Conservation (phyloP, 2,888 invertebrate genomes). For the Mechanitis messenoides region DNA sequence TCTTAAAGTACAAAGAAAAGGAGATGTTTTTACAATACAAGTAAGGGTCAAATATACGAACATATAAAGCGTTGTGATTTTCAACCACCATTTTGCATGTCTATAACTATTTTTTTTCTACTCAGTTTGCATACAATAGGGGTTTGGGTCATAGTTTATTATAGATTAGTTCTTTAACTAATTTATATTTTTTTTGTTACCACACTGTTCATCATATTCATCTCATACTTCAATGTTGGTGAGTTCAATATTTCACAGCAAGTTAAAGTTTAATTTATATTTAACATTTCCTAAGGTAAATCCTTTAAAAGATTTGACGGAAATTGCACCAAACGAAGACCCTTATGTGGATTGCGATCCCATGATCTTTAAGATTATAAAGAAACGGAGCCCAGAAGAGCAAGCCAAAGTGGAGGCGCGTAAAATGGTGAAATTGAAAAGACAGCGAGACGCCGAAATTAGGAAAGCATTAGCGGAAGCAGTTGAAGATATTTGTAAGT, state of each 20-base stretch:
- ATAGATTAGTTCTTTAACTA: too few relatives aligned
- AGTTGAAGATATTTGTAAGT: conserved; percentile 67
- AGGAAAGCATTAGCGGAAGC: conserved; percentile 66
- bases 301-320: conserved; percentile 78
- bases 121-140: too few relatives aligned
- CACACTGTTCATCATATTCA: too few relatives aligned
- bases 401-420: conserved; percentile 74
- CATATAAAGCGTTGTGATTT: background rate
- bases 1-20: conserved; percentile 79
- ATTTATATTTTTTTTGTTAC: too few relatives aligned
- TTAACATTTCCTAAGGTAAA: conserved; percentile 58
- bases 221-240: too few relatives aligned
- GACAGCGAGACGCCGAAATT: conserved; percentile 72
- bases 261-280: too few relatives aligned
- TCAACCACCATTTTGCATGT: background rate
- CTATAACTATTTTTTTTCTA: background rate
- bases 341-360: conserved; percentile 83
- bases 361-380: conserved; percentile 80
- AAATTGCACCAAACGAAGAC: conserved; percentile 77
- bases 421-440: conserved; percentile 73
- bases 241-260: too few relatives aligned
- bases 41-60: conserved; percentile 35
- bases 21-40: conserved; percentile 80
- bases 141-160: too few relatives aligned
- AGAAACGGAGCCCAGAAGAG: conserved; percentile 74